Conservation (phyloP, 1,140 invertebrate species). For the Hirudo medicinalis region DNA sequence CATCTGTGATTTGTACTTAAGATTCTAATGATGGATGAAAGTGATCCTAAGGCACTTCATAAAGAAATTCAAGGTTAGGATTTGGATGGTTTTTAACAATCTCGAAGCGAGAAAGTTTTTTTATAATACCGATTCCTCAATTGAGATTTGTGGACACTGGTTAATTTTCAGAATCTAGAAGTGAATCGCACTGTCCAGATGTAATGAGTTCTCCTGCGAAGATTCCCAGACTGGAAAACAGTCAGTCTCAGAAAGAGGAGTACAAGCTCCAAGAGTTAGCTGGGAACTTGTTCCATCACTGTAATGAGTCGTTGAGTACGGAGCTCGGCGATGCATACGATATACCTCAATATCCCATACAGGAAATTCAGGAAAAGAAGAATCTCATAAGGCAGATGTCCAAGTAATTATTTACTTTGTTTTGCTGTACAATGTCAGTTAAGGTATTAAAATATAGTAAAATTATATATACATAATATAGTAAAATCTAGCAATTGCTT, state of each 20-base stretch:
- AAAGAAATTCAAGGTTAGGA: background rate
- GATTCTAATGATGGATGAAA: background rate
- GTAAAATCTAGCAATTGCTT: background rate
- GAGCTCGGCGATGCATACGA: constrained; percentile 86
- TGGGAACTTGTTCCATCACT: constrained; percentile 15
- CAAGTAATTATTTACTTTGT: constrained; percentile 51
- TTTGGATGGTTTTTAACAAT: background rate
- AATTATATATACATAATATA: too few relatives aligned
- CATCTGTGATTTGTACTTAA: background rate
- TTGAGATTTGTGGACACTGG: too few relatives aligned
- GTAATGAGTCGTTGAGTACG: constrained; percentile 35
- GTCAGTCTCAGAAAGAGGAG: background rate
- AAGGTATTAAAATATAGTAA: constrained; percentile 12
- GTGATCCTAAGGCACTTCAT: background rate
- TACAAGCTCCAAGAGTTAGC: constrained; percentile 14
- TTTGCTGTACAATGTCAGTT: background rate
- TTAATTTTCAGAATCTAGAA: constrained; percentile 2
- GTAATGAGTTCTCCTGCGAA: background rate
- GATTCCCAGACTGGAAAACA: background rate
- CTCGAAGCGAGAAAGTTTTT: too few relatives aligned
- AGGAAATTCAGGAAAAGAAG: constrained; percentile 83
- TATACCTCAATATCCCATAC: constrained; percentile 89
- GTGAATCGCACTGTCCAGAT: background rate
- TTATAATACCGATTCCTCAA: too few relatives aligned
- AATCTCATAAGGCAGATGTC: constrained; percentile 79